Percentiles rank a stretch among this genome's conserved stretches.
Conservation (phyloP, 2,113 vertebrate species). For the Muntiacus muntjak region DNA sequence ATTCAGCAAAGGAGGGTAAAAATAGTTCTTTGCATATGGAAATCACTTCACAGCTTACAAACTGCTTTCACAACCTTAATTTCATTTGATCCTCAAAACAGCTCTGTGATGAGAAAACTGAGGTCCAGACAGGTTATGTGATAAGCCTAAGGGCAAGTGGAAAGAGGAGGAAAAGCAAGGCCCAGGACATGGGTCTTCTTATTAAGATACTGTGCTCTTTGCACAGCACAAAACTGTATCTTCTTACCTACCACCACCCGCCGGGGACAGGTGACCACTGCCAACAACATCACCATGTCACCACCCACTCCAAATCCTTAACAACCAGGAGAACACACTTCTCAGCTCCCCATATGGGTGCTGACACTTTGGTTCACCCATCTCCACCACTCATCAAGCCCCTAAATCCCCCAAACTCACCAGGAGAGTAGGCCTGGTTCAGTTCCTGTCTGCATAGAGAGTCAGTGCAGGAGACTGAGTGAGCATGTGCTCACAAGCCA, state of each 20-base stretch:
- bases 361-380: not conserved
- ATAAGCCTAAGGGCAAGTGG: not conserved
- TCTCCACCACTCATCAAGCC: not conserved
- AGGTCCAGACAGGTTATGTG: not conserved
- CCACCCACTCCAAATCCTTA: not conserved
- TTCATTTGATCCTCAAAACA: slow-evolving; percentile 33
- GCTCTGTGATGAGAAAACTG: slow-evolving; percentile 19
- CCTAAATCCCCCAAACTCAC: not conserved
- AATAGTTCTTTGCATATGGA: slow-evolving; percentile 12
- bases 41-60: slow-evolving; percentile 48
- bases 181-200: not conserved
- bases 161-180: not conserved
- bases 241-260: not conserved
- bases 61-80: slow-evolving; percentile 48
- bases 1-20: not conserved
- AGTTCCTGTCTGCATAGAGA: not conserved
- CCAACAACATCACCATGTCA: not conserved
- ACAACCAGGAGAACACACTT: not conserved
- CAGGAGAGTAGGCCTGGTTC: not conserved
- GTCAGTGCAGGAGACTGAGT: not conserved
- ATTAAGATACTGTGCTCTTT: not conserved
- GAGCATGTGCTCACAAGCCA: not conserved
- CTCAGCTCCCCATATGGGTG: not conserved
- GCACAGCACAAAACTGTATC: not conserved
- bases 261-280: no score